These are phyloP conservation scores for Ophion ellenae DNA, from an alignment of 2,888 invertebrate species.

Conservation along the genomic window DNA sequence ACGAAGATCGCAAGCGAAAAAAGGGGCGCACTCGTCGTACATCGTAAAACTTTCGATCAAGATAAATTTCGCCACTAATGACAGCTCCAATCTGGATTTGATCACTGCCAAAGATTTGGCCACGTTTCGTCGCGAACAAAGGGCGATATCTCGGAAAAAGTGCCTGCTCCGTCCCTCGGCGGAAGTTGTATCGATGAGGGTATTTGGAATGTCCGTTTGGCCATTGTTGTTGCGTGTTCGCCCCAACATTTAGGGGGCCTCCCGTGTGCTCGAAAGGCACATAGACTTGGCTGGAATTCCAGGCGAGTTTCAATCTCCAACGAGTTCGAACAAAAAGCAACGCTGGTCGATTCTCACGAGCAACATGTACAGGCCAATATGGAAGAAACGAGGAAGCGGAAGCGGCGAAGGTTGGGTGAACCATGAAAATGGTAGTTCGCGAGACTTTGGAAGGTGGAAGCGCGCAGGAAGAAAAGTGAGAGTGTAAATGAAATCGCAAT, in stretches of 20 bases:
- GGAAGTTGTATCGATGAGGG: constrained; percentile 31
- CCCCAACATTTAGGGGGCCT: not conserved
- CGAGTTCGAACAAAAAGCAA: constrained; percentile 74
- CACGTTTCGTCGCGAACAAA: constrained; percentile 41
- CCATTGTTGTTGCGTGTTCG: constrained; percentile 52
- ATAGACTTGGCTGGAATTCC: constrained; percentile 29
- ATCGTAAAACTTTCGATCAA: constrained; percentile 26
- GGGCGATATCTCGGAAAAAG: constrained; percentile 16
- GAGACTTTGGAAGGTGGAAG: constrained; percentile 3
- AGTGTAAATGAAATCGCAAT: constrained; percentile 38
- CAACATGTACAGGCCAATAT: not conserved
- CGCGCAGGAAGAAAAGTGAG: constrained; percentile 14
- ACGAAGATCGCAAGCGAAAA: not conserved
- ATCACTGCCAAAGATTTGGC: constrained; percentile 23
- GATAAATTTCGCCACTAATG: constrained; percentile 28
- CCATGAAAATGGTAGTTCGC: constrained; percentile 16
- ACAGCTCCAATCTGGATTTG: constrained; percentile 30
- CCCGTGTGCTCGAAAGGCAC: not conserved
- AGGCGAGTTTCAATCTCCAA: constrained; percentile 71
- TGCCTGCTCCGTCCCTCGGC: not conserved
- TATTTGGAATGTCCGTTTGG: constrained; percentile 54
- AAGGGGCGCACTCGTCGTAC: not conserved
- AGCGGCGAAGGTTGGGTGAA: constrained; percentile 14
- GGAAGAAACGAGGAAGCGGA: constrained; percentile 21
- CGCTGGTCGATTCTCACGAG: not conserved